Evolutionary conservation across 2,888 invertebrate species (phyloP).

Genomic region (Ectemnius continuus): DNA sequence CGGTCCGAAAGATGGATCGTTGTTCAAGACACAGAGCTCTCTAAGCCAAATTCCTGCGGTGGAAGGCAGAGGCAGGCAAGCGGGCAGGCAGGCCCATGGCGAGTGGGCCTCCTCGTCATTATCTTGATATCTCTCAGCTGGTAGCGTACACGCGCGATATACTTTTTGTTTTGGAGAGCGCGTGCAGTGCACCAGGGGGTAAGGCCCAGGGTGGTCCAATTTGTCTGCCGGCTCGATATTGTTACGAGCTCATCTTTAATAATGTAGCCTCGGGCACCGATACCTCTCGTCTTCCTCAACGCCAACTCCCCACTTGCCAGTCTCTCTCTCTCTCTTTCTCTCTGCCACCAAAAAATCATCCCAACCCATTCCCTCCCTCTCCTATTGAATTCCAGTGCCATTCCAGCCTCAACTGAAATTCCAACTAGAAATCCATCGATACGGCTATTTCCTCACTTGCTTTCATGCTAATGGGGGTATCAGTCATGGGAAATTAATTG

Average conservation of each 20-base stretch:
- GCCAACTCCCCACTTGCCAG: no score
- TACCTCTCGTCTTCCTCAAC: slow-evolving; percentile 2
- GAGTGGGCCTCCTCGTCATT: slow-evolving; percentile 52
- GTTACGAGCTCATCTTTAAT: slow-evolving; percentile 77
- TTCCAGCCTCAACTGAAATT: no score
- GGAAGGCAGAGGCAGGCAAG: slow-evolving; percentile 46
- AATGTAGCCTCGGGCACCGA: slow-evolving; percentile 61
- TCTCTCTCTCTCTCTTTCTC: no score
- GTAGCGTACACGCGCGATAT: slow-evolving; percentile 51
- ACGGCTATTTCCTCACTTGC: no score
- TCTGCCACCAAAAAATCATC: no score
- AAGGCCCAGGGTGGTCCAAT: slow-evolving; percentile 77
- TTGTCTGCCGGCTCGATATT: slow-evolving; percentile 76
- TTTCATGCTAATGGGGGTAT: no score
- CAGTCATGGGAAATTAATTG: no score
- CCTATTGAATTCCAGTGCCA: no score
- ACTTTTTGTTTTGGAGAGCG: slow-evolving; percentile 65
- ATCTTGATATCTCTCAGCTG: slow-evolving; percentile 63
- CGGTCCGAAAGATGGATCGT: slow-evolving; percentile 12
- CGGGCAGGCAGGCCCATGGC: slow-evolving; percentile 43
- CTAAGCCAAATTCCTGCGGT: slow-evolving; percentile 52
- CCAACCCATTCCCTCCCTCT: no score
- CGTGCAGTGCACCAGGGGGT: slow-evolving; percentile 66
- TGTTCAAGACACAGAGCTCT: slow-evolving; percentile 18
- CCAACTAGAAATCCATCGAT: no score